These are phyloP conservation scores for Mythimna albipuncta DNA, from an alignment of 2,888 invertebrate genomes.

Conservation along the genomic window DNA sequence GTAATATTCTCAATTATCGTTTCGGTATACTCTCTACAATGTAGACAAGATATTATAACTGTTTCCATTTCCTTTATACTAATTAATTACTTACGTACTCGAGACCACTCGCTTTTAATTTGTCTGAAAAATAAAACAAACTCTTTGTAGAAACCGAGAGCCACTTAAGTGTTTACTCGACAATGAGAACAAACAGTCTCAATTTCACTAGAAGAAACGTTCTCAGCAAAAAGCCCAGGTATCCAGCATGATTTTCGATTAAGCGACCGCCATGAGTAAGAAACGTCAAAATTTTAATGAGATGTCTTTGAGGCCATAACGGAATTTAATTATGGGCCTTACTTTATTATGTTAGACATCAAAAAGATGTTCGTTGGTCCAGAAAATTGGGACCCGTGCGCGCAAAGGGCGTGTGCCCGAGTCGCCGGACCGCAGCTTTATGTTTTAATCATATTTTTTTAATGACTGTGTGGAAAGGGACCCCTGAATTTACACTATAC, in stretches of 20 bases:
- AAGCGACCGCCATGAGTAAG: conserved; percentile 46
- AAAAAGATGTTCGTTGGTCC: conserved; percentile 69
- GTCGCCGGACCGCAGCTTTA: conserved; percentile 40
- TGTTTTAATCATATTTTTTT: conserved; percentile 56
- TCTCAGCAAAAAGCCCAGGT: conserved; percentile 4
- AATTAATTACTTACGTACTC: conserved; percentile 1
- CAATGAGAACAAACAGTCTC: conserved; percentile 12
- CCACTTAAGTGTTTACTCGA: neutral
- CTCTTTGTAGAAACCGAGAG: neutral
- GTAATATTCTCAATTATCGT: neutral
- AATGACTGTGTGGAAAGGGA: conserved; percentile 39
- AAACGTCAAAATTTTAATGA: conserved; percentile 66
- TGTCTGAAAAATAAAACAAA: conserved; percentile 5
- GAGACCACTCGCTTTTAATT: neutral
- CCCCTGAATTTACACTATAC: conserved; percentile 30
- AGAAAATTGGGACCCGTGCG: conserved; percentile 70
- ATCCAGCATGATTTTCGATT: conserved; percentile 51
- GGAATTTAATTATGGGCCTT: conserved; percentile 66
- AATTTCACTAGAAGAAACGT: conserved; percentile 20
- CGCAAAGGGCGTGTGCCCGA: conserved; percentile 26
- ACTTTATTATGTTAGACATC: conserved; percentile 69
- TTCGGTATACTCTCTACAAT: neutral
- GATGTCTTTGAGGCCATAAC: conserved; percentile 62
- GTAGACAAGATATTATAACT: neutral
- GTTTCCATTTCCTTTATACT: neutral